Base-by-base conservation (phyloP, 2,888 invertebrate species). In the Zaprionus lineosus region DNA sequence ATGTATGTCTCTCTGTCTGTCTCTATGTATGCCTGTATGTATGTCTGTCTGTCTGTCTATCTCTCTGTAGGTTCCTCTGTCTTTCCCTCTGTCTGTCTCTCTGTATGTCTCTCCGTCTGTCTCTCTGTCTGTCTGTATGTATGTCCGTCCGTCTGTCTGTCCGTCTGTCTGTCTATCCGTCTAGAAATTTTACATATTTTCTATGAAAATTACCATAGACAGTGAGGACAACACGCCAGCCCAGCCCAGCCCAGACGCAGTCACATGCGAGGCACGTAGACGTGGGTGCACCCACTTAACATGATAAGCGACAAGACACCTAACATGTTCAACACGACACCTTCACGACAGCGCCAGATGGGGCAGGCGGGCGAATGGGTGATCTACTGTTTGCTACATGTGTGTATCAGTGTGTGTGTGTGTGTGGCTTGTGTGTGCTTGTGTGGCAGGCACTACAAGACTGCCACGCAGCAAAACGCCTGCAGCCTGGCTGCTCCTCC, bases 291-390 rank as follows among this genome's bases (percentile, higher is more conserved):
- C 65, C 84, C 77, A 77, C 77, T 78, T 78, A 78, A 83, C 84
- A 81, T 83, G 79, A 77, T 81, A 81, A 83, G 81, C 79, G 84
- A 81, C 79, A 77, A 83, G 82, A 84, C 82, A 84, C 84, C 84
- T 78, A 81, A 84, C 78, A 84, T 84, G 84, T 84, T 84, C 69
- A 81, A 81, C 81, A 84, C 82, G 82, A 84, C 84, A 81, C 84
- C 81, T 81, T 81, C 73, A 66, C 78, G 78, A 77, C 79, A 79
- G 61, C 63, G 50, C 47, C 83, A 79, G 64, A 50, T 66, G 67
- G 56, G 60, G 44, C 60, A 66, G 58, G 61, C 52, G 34, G 34
- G 26, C 24, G 26, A 11, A 36, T 7, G 41, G 26, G 26, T n/a
- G n/a, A n/a, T n/a, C n/a, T n/a, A n/a, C n/a, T n/a, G n/a, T n/a